Base-by-base conservation (phyloP, 1,140 invertebrate species). In the Stenopsyche tienmushanensis region DNA sequence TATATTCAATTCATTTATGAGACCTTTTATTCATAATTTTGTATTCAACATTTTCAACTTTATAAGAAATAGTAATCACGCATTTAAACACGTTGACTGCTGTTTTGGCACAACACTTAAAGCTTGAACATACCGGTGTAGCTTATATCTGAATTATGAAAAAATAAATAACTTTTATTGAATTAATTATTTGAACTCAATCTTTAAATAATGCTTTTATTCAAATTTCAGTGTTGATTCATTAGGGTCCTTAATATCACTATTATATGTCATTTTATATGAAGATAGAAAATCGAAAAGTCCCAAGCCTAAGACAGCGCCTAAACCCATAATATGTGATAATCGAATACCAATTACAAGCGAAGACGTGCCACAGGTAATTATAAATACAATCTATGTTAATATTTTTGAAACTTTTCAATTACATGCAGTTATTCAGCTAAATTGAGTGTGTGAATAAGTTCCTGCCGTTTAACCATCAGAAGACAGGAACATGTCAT, bases 311-410 rank as follows among this genome's bases (percentile, higher is more conserved):
- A 80, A 80, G 76, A 76, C 80, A 29, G 76, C 78, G 18, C 80
- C 80, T 41, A 81, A 81, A 72, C 80, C 80, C 24, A 68, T 78
- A 62, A 62, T 80, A n/a, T 76, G 73, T 67, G 78, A 80, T 41
- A 78, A 76, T 60, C 80, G 78, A 72, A 76, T 77, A 68, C 75
- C 77, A 67, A 77, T 79, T 42, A 80, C 78, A 18, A 81, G 80
- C 72, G 78, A 81, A 49, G 80, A 81, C 67, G 66, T 81, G 15
- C 78, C 80, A 42, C 78, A 81, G 75, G 80, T 80, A 74, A 25
- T 7, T 58, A 20, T 58, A 0, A 10, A 15, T 21, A 20, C 20
- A n/a, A 42, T 55, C 20, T 5, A 9, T 9, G 2, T 42, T 2
- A 15, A 50, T 20, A 50, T 50, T 2, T 50, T n/a, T n/a, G n/a